Base-by-base conservation (phyloP, 2,113 vertebrate genomes). In the Hoplias malabaricus region DNA sequence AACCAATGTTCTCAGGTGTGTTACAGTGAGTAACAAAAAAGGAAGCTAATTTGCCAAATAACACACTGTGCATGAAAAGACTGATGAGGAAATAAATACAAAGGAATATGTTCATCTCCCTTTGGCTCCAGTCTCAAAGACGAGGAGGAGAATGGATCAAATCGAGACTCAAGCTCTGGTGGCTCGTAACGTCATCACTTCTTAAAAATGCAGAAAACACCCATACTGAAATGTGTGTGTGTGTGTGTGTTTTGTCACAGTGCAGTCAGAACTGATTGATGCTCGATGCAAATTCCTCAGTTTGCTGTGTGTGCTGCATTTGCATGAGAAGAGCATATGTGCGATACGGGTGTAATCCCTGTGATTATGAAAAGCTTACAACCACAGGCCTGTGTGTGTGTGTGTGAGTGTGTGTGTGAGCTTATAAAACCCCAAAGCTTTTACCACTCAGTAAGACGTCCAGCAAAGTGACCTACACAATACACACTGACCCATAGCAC, bases 351-450 rank as follows among this genome's bases (percentile, higher is more conserved):
- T 66, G 50, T 85, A 81, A 90, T 90, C 82, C 50, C 59, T 78
- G 77, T 88, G 89, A 89, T 90, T 89, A 89, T 75, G 78, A 77
- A 84, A 86, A 85, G 80, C 61, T 65, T 56, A 61, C 53, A 77
- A 73, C 29, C 53, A 5, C 68, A 40, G 4, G 33, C 4, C 25
- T 5, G 43, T 23, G 29, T 59, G 50, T 46, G 50, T 36, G 61
- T 57, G 48, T 33, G 62, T 13, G 31, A 27, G 43, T 70, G 40
- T 10, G 36, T 27, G 40, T 13, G 25, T 50, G 54, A 21, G 23
- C 27, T 8, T 1, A 70, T 40, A 71, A 27, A 71, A 21, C 11
- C 50, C 33, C 43, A 71, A 25, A 36, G 48, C 68, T 34, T 21
- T 40, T 23, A 53, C 48, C n/a, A 46, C 16, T 46, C 13, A 14